Evolutionary conservation across 2,113 vertebrate genomes (phyloP), one percentile per base, ranked within the genome.

Genomic region (Coryphaenoides rupestris): DNA sequence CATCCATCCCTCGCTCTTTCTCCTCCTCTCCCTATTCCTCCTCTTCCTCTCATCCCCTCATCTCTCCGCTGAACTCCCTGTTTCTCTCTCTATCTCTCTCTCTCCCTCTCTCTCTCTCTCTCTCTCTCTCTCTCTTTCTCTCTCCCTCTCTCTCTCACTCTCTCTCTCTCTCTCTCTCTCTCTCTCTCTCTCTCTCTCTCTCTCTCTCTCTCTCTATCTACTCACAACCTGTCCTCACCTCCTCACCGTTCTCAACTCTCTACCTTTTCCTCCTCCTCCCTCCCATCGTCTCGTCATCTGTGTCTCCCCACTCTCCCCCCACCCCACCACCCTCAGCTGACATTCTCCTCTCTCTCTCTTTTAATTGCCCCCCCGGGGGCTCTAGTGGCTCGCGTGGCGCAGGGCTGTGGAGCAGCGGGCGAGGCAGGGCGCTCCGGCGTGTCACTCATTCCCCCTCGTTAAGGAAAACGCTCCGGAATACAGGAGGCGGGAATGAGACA

Each of bases 281-380:
- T 28, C 23, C 14, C 28, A 33, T 33, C 28, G 5, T 49, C 47
- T 72, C 62, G 14, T 70, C 62, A n/a, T n/a, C n/a, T n/a, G n/a
- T 74, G 40, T 24, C 62, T 70, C 55, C 3, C 52, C 10, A n/a
- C n/a, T n/a, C 21, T 1, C 12, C 58, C 15, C 14, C 14, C 33
- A 54, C 69, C 4, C 79, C 73, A 62, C 12, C 68, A 79, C 15
- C 71, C 71, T 63, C 56, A 69, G 69, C 84, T 89, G 78, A 89
- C 86, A 88, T 90, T 90, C 86, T 89, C 80, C 86, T 87, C 80
- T 75, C 86, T 75, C 86, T 89, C 78, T 73, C 82, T 86, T 85
- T 81, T 91, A 91, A 90, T 90, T 91, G 89, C 85, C 78, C 89
- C 87, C 89, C 73, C 19, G 86, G 84, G 90, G 85, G 58, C 84